A percentile compares a stretch with the other conserved stretches of the same genome.
These are phyloP conservation scores for Falco columbarius DNA, from an alignment of 2,797 vertebrate genomes.

Conservation along the genomic window DNA sequence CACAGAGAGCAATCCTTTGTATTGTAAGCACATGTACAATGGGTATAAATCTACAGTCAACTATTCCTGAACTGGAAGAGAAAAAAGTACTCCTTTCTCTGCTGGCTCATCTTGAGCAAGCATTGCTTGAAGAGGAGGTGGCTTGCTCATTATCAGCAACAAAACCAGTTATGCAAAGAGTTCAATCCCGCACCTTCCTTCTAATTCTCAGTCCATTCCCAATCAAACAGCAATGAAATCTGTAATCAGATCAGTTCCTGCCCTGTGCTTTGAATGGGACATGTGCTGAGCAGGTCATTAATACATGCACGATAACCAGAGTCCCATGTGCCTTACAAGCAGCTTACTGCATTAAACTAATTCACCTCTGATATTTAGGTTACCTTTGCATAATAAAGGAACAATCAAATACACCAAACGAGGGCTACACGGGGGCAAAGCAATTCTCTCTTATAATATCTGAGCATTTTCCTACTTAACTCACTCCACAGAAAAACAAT, in stretches of 20 bases:
- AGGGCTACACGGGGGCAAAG: neutral
- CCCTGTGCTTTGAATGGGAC: neutral
- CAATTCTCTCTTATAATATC: neutral
- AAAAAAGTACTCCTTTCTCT: neutral
- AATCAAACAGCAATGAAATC: neutral
- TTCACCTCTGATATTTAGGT: neutral
- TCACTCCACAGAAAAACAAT: neutral
- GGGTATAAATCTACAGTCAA: neutral
- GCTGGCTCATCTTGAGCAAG: neutral
- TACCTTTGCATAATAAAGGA: neutral
- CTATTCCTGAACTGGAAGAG: neutral
- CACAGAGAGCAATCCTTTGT: neutral
- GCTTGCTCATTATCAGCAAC: neutral
- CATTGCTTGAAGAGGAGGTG: neutral
- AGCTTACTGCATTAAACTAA: neutral
- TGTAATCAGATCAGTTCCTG: neutral
- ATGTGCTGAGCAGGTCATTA: neutral
- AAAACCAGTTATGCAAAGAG: neutral
- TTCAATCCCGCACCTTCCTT: neutral
- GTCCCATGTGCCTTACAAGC: neutral
- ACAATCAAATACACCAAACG: neutral
- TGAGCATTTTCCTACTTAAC: neutral
- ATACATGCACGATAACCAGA: neutral
- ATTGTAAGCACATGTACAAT: neutral
- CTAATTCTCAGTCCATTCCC: neutral